Evolutionary conservation across 2,888 invertebrate species (phyloP).

Genomic region (Parasteatoda lunata): DNA sequence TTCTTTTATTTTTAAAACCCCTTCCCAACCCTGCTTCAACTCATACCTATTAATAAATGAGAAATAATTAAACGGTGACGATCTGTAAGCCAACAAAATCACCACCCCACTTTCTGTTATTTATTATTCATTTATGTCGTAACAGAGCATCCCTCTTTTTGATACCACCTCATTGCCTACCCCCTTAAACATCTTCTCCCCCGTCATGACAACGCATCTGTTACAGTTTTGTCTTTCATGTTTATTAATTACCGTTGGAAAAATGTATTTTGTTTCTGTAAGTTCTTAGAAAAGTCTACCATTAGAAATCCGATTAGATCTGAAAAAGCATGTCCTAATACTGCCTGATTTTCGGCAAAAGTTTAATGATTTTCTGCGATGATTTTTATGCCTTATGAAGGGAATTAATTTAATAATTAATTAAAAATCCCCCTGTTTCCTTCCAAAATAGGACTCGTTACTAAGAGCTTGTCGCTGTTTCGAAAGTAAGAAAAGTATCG

Average conservation of each 20-base stretch:
- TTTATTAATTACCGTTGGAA: constrained; percentile 66
- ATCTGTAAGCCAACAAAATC: constrained; percentile 32
- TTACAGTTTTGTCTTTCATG: constrained; percentile 44
- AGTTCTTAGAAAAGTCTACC: constrained; percentile 10
- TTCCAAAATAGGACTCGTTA: too few relatives aligned
- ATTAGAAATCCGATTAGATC: constrained; percentile 40
- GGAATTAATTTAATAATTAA: constrained; percentile 65
- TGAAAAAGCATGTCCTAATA: constrained; percentile 42
- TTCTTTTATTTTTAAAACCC: background rate
- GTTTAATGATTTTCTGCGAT: constrained; percentile 49
- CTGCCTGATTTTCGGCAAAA: constrained; percentile 31
- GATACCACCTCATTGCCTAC: constrained; percentile 17
- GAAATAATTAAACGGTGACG: constrained; percentile 48
- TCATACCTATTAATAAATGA: constrained; percentile 64
- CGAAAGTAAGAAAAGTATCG: too few relatives aligned
- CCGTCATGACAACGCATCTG: constrained; percentile 41
- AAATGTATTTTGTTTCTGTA: constrained; percentile 54
- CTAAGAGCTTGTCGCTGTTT: too few relatives aligned
- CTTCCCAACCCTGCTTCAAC: background rate
- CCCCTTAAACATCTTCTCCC: background rate
- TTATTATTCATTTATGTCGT: constrained; percentile 65
- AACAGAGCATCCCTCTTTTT: constrained; percentile 46
- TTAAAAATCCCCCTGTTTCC: constrained; percentile 22
- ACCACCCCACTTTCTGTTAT: constrained; percentile 49
- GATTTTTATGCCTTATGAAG: constrained; percentile 22